Evolutionary conservation across 2,113 vertebrate species (phyloP), one percentile per base, ranked within the genome.

Genomic region (Plestiodon gilberti): DNA sequence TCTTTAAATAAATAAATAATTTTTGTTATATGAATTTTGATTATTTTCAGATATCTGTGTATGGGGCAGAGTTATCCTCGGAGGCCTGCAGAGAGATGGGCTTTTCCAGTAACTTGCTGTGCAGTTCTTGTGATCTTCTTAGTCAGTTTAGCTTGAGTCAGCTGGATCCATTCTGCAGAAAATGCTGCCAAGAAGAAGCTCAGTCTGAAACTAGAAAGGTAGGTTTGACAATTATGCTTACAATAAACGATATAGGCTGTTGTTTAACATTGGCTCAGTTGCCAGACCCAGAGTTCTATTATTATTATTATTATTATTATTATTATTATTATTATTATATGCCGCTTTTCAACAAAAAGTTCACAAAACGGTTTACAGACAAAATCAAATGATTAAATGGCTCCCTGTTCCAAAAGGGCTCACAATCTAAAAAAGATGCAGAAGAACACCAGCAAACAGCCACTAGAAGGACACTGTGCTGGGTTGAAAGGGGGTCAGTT

Each of bases 71-170:
- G 28, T 88, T 99, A 88, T 97, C 99, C 1, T 99, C 98, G 0
- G 99, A 99, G 94, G 97, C 97, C 0, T 99, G 99, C 96, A 97
- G 99, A 90, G 99, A 99, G 65, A 90, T 99, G 82, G 99, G 99
- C 69, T 99, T 99, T 95, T 99, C 99, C 93, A 99, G 98, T 96
- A 99, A 99, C 94, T 96, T 99, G 93, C 97, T 99, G 65, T 99
- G 99, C 94, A 99, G 97, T 95, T 99, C 98, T 87, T 99, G 99
- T 95, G 98, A 97, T 90, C 97, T 99, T 82, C 98, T 99, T 61
- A 98, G 97, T 33, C 98, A 99, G 95, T 99, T 99, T 96, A 97
- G 76, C 89, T 97, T 99, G 84, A 96, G 95, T 69, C 96, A 96
- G 86, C 87, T 99, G 84, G 97, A 98, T 87, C 97, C 97, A 0